Evolutionary conservation across 92 coral and sea anemone genomes (phyloP), one percentile per base, ranked within the genome.

Genomic region (Parazoanthus darwini): DNA sequence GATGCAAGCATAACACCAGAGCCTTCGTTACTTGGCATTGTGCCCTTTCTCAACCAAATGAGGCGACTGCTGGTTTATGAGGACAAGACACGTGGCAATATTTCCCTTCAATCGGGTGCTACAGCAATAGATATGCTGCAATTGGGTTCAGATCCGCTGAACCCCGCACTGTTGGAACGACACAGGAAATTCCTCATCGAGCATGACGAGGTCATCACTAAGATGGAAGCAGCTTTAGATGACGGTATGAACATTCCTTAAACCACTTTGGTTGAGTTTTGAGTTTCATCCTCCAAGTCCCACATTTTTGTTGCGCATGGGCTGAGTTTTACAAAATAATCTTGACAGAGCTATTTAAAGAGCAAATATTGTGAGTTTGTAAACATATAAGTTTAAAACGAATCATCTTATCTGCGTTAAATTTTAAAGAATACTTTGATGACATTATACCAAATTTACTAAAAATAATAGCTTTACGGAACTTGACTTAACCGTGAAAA

Each of bases 191-290:
- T 86, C 8, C 90, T 58, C 33, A 63, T 87, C 2, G 88, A 59
- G 48, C 96, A 97, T 74, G 91, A 94, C 63, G 77, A 89, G 39
- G 79, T 94, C 6, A 86, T 97, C 39, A 74, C 86, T 85, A 89
- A 91, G 59, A 88, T 95, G 81, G 99, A 95, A 44, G 89, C 79
- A 22, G 94, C 99, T 0, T 79, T 97, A 29, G 99, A 97, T 0
- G 98, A 97, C 51, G 87, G 87, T 71, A 80, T n/a, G n/a, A n/a
- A n/a, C 33, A 13, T 58, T 35, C n/a, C 20, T 4, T 18, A 5
- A 20, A 63, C 70, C 0, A 23, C 59, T 54, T 54, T 54, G 4
- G 59, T 13, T 14, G 3, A 13, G 18, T 11, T 54, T 54, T 54
- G 3, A 74, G 42, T 46, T 46, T 8, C 50, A 9, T 73, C n/a